phyloP scores from a whole-genome alignment of 2,113 vertebrate genomes.

The Myodes glareolus region DNA sequence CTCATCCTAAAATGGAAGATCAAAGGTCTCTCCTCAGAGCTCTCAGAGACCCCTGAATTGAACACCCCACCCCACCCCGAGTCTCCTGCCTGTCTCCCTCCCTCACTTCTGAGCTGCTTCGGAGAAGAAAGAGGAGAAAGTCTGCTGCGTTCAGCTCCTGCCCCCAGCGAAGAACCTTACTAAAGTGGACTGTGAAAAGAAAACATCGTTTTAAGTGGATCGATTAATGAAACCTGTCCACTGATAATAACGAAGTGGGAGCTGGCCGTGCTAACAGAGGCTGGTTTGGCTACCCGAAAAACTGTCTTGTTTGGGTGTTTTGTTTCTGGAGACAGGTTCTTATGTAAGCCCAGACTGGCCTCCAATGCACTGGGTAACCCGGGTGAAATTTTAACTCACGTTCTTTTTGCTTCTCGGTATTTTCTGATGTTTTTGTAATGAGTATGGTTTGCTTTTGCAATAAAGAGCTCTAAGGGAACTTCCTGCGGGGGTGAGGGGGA shows the following conservation, averaged over 20 bases:
- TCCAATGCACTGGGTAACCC: background rate
- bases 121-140: background rate
- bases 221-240: background rate
- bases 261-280: background rate
- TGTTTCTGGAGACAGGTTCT: background rate
- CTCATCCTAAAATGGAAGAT: background rate
- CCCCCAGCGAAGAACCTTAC: background rate
- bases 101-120: background rate
- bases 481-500: background rate
- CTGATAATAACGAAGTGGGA: background rate
- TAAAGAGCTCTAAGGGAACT: background rate
- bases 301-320: background rate
- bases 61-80: background rate
- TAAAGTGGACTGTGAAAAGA: background rate
- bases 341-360: background rate
- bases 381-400: background rate
- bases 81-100: background rate
- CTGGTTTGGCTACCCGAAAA: background rate
- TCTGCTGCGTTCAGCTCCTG: background rate
- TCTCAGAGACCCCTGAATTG: background rate
- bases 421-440: conserved; percentile 32
- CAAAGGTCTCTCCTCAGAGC: background rate
- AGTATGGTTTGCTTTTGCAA: background rate
- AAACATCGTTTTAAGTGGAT: background rate
- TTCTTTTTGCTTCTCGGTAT: conserved; percentile 20